A percentile compares a stretch with the other conserved stretches of the same genome.
Evolutionary conservation across 2,888 invertebrate species (phyloP).

Genomic region (Galerucella pusilla): DNA sequence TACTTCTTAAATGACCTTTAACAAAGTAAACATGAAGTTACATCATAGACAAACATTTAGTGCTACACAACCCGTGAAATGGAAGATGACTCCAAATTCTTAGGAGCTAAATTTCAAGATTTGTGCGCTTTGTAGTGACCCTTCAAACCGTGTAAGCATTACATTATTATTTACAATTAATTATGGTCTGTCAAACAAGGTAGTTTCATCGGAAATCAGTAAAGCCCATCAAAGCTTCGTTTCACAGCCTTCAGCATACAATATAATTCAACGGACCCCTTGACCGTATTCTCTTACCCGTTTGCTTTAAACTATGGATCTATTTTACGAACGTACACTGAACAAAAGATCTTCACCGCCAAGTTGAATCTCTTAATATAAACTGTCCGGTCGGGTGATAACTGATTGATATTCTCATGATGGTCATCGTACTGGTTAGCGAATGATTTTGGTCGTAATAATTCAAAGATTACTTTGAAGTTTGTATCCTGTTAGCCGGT

Average conservation of each 20-base stretch:
- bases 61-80: neutral
- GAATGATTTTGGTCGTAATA: neutral
- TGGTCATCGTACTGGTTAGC: neutral
- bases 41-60: neutral
- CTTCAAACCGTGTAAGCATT: constrained; percentile 27
- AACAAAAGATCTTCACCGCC: constrained; percentile 3
- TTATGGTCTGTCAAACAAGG: constrained; percentile 35
- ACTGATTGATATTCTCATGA: neutral
- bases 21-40: no score
- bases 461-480: neutral
- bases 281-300: constrained; percentile 31
- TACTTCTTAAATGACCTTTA: no score
- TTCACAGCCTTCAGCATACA: constrained; percentile 24
- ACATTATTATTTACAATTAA: constrained; percentile 39
- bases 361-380: neutral
- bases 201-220: constrained; percentile 37
- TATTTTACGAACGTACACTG: constrained; percentile 16
- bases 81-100: no score
- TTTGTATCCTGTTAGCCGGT: neutral
- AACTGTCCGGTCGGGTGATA: neutral
- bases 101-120: neutral
- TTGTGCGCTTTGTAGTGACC: constrained; percentile 27
- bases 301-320: constrained; percentile 28
- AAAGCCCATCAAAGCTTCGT: constrained; percentile 34
- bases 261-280: constrained; percentile 27